Evolutionary conservation across 2,888 invertebrate genomes (phyloP), one percentile per base, ranked within the genome.

Genomic region (Scaptomyza flava): DNA sequence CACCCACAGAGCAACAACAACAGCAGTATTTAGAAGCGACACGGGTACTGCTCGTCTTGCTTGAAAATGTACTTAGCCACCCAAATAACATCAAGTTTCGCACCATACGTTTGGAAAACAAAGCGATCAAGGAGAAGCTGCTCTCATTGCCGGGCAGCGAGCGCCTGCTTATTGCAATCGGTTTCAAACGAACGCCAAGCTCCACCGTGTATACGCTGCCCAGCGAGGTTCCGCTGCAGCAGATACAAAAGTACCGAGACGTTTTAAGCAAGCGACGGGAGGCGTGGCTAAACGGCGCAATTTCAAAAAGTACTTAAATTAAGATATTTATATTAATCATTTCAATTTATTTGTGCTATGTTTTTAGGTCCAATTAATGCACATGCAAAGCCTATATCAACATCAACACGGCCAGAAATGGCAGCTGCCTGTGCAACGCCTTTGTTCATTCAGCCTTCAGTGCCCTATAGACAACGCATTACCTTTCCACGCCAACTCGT

Each of bases 401-500:
- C 52, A 27, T 23, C 52, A 31, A n/a, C 47, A 48, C 58, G 20
- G 8, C 30, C 57, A 23, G 77, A 61, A 43, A 67, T 68, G 59
- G 31, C 76, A 23, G 33, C 36, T 17, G 17, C 46, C 14, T 53
- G 60, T 57, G 41, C 52, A 4, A 73, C 70, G 30, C 69, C 83
- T 5, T 58, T 79, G 65, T 84, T 82, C 14, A 78, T 90, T 31
- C 76, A 79, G 20, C 86, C 89, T 20, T 82, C 86, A 9, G 83
- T 81, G 63, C 82, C 91, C 23, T 92, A 91, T 68, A 77, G 72
- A 3, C 87, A 91, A 48, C 89, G 91, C 42, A 91, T 93, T 7
- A 75, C 74, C 8, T 93, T 93, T 50, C 87, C 92, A n/a, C 90
- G 92, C 63, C 85, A 93, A 42, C 87, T 94, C 92, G 94, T 94